Percentiles rank a stretch among this genome's conserved stretches.
Conservation (phyloP, 2,113 vertebrate species). For the Zosterops lateralis region DNA sequence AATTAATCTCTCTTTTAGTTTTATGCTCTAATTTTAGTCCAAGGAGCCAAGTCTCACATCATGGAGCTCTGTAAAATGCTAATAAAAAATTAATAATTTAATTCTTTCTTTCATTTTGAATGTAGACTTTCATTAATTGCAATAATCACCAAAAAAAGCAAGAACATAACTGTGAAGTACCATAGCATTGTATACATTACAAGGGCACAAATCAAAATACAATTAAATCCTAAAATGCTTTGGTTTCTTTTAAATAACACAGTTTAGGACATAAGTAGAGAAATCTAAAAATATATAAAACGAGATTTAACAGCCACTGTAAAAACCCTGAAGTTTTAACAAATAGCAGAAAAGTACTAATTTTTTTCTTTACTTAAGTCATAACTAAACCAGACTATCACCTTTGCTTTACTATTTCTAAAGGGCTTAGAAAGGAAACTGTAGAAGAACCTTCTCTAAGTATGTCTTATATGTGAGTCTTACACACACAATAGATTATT, state of each 20-base stretch:
- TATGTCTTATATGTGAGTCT: not conserved
- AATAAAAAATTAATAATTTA: not conserved
- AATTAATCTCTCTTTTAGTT: not conserved
- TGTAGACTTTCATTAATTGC: not conserved
- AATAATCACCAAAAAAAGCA: not conserved
- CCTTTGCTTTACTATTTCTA: not conserved
- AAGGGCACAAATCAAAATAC: not conserved
- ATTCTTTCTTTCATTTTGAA: not conserved
- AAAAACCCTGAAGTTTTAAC: not conserved
- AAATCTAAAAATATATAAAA: not conserved
- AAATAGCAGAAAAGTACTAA: not conserved
- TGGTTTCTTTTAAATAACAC: not conserved
- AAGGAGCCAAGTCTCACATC: not conserved
- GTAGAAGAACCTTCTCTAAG: not conserved
- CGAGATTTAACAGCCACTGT: not conserved
- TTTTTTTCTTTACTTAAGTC: not conserved
- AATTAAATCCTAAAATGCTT: not conserved
- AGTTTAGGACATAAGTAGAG: not conserved
- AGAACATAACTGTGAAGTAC: not conserved
- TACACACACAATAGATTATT: not conserved
- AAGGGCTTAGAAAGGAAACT: not conserved
- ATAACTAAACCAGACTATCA: not conserved
- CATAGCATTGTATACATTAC: not conserved
- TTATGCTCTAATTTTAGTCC: conserved; percentile 16
- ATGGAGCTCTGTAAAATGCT: not conserved